These are phyloP conservation scores for Dendrolimus houi DNA, from an alignment of 2,888 invertebrate species.

Conservation along the genomic window DNA sequence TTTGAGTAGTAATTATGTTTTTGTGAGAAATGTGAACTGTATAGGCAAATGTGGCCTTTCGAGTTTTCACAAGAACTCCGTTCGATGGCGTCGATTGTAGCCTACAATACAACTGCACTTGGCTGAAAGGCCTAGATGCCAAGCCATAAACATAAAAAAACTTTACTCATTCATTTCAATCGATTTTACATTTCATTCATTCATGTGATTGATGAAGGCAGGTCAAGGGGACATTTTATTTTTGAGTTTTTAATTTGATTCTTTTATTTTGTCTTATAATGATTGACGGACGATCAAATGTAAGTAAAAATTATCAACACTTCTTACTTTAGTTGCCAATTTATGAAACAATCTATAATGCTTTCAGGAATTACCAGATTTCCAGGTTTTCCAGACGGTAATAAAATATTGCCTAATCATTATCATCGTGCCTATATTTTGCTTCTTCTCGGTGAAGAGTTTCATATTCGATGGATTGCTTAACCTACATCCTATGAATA, in stretches of 20 bases:
- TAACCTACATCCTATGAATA: constrained; percentile 70
- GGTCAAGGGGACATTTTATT: constrained; percentile 13
- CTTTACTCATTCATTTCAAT: no score
- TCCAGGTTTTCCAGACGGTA: constrained; percentile 84
- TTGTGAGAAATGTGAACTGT: no score
- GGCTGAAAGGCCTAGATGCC: no score
- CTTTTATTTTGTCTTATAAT: constrained; percentile 52
- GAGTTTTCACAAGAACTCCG: no score
- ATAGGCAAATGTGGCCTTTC: no score
- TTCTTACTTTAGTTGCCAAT: neutral
- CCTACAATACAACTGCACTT: no score
- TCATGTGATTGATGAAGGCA: constrained; percentile 29
- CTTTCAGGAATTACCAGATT: constrained; percentile 80
- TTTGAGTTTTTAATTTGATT: constrained; percentile 23
- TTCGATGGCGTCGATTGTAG: no score
- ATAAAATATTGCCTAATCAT: constrained; percentile 86
- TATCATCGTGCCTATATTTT: constrained; percentile 83
- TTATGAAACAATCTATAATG: constrained; percentile 19
- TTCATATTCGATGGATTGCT: constrained; percentile 82
- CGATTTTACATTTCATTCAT: constrained; percentile 8
- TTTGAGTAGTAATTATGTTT: no score
- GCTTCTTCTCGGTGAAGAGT: constrained; percentile 83
- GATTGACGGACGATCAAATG: constrained; percentile 73
- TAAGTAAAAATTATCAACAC: constrained; percentile 31
- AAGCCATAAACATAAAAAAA: no score